Evolutionary conservation across 1,140 invertebrate species (phyloP), one percentile per base, ranked within the genome.

Genomic region (Philopotamus ludificatus): DNA sequence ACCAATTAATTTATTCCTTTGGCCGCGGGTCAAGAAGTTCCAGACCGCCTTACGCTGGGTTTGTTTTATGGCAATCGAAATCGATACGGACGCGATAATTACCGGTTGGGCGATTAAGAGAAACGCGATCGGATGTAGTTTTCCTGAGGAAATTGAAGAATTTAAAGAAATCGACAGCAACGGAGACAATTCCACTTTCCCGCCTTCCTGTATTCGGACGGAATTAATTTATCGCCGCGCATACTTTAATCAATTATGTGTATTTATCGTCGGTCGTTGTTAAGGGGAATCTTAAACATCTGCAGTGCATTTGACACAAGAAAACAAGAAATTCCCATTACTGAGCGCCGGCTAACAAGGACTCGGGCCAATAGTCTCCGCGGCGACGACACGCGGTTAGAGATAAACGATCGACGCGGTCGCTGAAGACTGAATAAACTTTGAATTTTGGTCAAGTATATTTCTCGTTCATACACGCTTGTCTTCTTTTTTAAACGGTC

Each of bases 11-110:
- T 44, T 44, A 44, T 44, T 44, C 18, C 41, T 12, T 15, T 44
- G 41, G 41, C 41, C 41, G n/a, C 2, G 18, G 41, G 41, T 18
- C 9, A 44, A 18, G n/a, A 12, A 12, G 9, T 44, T 18, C 41
- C 41, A 44, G n/a, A 9, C n/a, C 41, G 41, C 41, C 41, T 44
- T 15, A 44, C n/a, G n/a, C n/a, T n/a, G n/a, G n/a, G 18, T 44
- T 44, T 9, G 41, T 44, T 44, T 44, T 44, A 44, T 44, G n/a
- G 41, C 41, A 12, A 18, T 2, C 41, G 41, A 44, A 44, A 44
- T 44, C 41, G 18, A 44, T 44, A 44, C 41, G 41, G 41, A 44
- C 41, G 41, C 9, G 41, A 44, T 44, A 44, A 44, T 44, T 44
- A 18, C 9, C 41, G 41, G 41, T 44, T 44, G n/a, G 9, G 41